Base-by-base conservation (phyloP, 2,113 vertebrate genomes). In the Pygoscelis adeliae region DNA sequence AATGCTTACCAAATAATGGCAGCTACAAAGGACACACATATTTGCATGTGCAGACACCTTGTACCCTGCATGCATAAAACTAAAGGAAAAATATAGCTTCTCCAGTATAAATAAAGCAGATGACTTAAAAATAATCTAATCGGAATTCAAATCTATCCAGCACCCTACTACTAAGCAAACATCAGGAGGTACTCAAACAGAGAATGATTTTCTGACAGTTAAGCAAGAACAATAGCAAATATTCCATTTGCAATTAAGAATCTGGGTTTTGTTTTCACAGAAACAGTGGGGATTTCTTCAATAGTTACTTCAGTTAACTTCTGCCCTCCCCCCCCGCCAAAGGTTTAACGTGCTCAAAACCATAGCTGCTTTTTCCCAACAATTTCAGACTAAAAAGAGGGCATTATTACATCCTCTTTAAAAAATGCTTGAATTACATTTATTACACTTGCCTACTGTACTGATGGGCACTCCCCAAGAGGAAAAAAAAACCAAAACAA, bases 221-320 rank as follows among this genome's bases (percentile, higher is more conserved):
- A 94, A 85, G n/a, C 87, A 95, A 91, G 85, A 95, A 96, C 91
- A 95, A 90, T 52, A 94, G 93, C 80, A 95, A 95, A 90, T 90
- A 91, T 91, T 92, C 40, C 34, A 72, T 69, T 67, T 94, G 80
- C 70, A 89, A 72, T 92, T 90, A 95, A 94, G 91, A 94, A 94
- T 76, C 36, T 55, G 53, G 34, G 62, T 2, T 93, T 93, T 90
- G 77, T 93, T 95, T 94, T 82, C 89, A 89, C 91, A 89, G 59
- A 92, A 94, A 56, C 89, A 87, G 86, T 55, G 11, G 50, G 59
- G 58, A 93, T 80, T 94, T 96, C 59, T 91, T 94, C 70, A 91
- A 8, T 3, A 74, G 56, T 49, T 49, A 74, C 76, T 95, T 91
- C 77, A 93, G 47, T 89, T 95, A 82, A 87, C 71, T 96, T 93